Base-by-base conservation (phyloP, 1,140 invertebrate genomes). In the Callitettix versicolor region DNA sequence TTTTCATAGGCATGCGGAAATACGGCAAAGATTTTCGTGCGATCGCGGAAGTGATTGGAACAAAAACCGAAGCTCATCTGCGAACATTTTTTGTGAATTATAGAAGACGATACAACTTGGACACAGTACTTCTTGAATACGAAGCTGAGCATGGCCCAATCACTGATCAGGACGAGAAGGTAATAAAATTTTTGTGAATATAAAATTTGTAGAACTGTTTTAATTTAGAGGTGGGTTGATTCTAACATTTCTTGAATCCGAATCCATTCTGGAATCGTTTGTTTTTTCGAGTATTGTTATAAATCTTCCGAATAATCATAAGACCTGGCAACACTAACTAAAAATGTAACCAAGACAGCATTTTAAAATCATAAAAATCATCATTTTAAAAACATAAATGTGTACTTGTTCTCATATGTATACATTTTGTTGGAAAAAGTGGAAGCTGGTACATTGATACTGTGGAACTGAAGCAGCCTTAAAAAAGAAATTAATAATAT, bases 21-120 rank as follows among this genome's bases (percentile, higher is more conserved):
- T 96, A 92, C 73, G 95, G 95, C 62, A 95, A 92, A 74, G 88
- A 97, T 70, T 97, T 95, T 73, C 84, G 89, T 71, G 89, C 90
- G 20, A 96, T 98, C 58, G 91, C 94, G 14, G 92, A 97, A 71
- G 84, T 94, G 4, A 84, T 98, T 57, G 90, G 91, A 49, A 97
- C 92, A 21, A 98, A 98, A 73, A 94, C 87, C 2, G 92, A 96
- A 69, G 80, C 84, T 33, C 93, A 97, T 69, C 77, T 97, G 15
- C 81, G 88, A 53, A 85, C 82, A 24, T 98, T 97, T 73, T 95
- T 88, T 69, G 79, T 88, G 0, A 94, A 90, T 64, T 91, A 96
- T 71, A 79, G 90, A 42, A 80, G 88, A 55, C 80, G 90, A 46
- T 95, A 91, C 71, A 92, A 94, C 70, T 73, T 97, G 50, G 93